Conservation (phyloP, 2,797 vertebrate genomes). For the Carcharodon carcharias region DNA sequence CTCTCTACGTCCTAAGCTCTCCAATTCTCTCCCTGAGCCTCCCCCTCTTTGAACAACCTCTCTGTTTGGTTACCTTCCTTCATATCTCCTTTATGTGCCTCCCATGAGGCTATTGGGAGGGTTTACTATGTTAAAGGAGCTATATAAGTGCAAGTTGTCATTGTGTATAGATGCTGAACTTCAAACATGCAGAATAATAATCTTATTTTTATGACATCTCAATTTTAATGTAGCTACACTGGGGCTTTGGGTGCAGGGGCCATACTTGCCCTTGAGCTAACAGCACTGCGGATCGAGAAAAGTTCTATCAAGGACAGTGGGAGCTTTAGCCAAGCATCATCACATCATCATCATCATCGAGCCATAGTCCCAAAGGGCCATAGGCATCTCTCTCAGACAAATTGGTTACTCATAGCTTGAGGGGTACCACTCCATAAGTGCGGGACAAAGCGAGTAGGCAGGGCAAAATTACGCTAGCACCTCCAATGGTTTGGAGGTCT, state of each 20-base stretch:
- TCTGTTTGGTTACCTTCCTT: background rate
- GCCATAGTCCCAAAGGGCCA: no score
- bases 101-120: background rate
- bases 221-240: background rate
- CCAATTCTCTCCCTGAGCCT: background rate
- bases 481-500: background rate
- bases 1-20: background rate
- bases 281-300: background rate
- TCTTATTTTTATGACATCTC: background rate
- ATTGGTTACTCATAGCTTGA: no score
- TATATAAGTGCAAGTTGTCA: background rate
- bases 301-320: no score
- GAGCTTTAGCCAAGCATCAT: no score
- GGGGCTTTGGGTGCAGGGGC: background rate
- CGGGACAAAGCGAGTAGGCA: no score
- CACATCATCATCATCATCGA: no score
- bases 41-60: background rate
- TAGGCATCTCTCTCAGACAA: no score
- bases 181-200: background rate
- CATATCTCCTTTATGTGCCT: background rate
- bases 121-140: background rate
- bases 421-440: no score
- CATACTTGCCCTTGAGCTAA: background rate
- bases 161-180: background rate
- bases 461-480: background rate